Conservation (phyloP, 1,140 invertebrate genomes). For the Achatina immaculata region DNA sequence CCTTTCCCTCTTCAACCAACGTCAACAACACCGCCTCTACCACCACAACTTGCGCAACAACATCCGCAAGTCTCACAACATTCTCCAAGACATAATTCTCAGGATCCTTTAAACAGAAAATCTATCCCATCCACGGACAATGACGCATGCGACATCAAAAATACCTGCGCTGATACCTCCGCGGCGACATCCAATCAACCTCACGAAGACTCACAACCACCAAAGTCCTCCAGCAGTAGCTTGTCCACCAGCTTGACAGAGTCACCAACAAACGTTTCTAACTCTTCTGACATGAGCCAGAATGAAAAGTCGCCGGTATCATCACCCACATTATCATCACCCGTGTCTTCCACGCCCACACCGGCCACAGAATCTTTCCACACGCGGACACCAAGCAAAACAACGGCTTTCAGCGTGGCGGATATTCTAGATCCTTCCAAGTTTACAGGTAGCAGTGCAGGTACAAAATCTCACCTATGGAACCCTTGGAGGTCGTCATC, state of each 20-base stretch:
- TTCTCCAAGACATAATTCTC: neutral
- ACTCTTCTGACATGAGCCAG: neutral
- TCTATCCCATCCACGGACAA: neutral
- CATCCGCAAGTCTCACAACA: neutral
- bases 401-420: constrained; percentile 35
- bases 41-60: neutral
- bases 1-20: neutral
- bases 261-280: neutral
- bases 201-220: neutral
- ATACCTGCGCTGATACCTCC: neutral
- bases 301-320: neutral
- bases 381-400: neutral
- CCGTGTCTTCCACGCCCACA: neutral
- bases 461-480: constrained; percentile 4
- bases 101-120: neutral
- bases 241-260: neutral
- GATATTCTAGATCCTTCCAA: constrained; percentile 38
- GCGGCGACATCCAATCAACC: neutral
- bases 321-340: neutral
- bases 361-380: neutral
- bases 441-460: constrained; percentile 23
- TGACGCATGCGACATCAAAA: neutral
- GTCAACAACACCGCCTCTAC: constrained; percentile 1
- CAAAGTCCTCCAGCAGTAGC: neutral
- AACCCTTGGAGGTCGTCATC: constrained; percentile 5